phyloP scores from a whole-genome alignment of 2,113 vertebrate species.

The Coryphaenoides rupestris region DNA sequence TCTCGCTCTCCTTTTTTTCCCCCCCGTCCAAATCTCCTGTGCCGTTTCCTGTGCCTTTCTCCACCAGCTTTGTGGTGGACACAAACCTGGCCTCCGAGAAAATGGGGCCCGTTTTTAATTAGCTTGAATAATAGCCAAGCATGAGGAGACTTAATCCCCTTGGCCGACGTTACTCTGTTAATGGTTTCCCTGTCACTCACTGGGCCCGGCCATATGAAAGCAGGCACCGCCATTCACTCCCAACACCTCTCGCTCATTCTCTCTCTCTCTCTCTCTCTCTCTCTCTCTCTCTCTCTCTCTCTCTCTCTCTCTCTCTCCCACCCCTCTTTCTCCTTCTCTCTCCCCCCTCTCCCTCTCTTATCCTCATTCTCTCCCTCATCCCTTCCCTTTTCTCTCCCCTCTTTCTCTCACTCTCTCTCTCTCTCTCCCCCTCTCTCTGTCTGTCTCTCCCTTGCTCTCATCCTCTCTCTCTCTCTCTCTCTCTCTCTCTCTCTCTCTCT shows the following conservation, averaged over 20 bases:
- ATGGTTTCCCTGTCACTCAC: no score
- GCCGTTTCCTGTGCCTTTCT: no score
- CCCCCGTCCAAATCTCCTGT: no score
- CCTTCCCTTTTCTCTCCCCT: not conserved
- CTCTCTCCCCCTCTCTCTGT: slow-evolving; percentile 31
- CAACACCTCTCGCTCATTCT: not conserved
- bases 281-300: not conserved
- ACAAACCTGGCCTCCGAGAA: no score
- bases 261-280: not conserved
- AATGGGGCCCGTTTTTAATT: no score
- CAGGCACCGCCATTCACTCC: no score
- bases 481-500: not conserved
- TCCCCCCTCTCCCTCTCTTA: not conserved
- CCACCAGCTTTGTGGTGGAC: no score
- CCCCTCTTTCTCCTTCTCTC: not conserved
- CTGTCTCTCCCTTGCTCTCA: slow-evolving; percentile 64
- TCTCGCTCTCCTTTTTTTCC: no score
- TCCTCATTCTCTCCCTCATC: not conserved
- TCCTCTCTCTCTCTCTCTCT: slow-evolving; percentile 32
- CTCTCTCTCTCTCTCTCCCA: not conserved
- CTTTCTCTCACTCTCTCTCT: slow-evolving; percentile 19
- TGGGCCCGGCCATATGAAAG: no score
- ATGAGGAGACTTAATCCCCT: no score
- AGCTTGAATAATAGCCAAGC: no score
- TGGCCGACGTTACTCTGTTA: no score